Percentiles rank a stretch among this genome's conserved stretches.
These are phyloP conservation scores for Himalopsyche anomala DNA, from an alignment of 2,888 invertebrate species.

Conservation along the genomic window DNA sequence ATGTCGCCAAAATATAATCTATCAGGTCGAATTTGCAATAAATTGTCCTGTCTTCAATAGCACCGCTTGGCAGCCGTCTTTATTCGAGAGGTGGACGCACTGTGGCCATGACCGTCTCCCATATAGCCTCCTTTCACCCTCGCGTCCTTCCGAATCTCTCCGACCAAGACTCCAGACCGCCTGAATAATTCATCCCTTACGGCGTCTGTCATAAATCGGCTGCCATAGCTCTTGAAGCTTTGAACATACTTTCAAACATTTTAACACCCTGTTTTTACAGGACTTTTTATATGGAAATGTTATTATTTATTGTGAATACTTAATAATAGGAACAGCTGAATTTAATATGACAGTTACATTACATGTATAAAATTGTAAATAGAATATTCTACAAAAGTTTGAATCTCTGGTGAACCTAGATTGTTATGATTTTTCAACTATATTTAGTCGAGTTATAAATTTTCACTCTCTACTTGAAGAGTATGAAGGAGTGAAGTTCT, in stretches of 20 bases:
- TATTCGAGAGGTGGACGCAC: background rate
- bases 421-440: too few species aligned
- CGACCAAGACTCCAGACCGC: constrained; percentile 49
- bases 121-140: constrained; percentile 11
- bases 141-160: background rate
- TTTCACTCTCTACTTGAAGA: too few species aligned
- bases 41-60: background rate
- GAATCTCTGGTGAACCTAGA: too few species aligned
- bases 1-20: background rate
- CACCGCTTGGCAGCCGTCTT: background rate
- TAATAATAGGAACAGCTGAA: too few species aligned
- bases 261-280: background rate
- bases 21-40: background rate
- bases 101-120: background rate
- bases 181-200: constrained; percentile 63
- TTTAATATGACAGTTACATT: too few species aligned
- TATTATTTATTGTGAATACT: background rate
- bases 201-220: constrained; percentile 64
- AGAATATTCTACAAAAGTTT: too few species aligned
- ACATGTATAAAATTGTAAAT: too few species aligned
- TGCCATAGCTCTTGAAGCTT: background rate
- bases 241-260: background rate
- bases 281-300: background rate
- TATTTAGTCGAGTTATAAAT: too few species aligned
- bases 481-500: too few species aligned